Evolutionary conservation across 1,140 invertebrate species (phyloP).

Genomic region (Anastatus disparis): DNA sequence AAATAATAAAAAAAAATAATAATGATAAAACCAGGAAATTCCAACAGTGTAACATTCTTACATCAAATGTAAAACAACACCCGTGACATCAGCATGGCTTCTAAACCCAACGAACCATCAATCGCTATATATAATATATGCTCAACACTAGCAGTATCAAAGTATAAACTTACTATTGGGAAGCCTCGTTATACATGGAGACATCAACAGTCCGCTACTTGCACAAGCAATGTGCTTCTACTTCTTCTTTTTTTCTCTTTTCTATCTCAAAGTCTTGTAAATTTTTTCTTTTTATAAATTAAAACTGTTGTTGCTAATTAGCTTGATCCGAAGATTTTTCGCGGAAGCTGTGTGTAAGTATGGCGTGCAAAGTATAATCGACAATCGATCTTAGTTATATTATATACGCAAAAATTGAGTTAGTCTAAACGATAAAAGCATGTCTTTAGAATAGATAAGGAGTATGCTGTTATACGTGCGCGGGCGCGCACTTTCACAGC

Average conservation of each 20-base stretch:
- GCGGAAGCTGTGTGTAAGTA: background rate
- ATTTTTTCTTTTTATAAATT: too few relatives aligned
- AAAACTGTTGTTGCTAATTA: background rate
- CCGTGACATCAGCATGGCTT: background rate
- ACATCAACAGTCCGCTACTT: conserved; percentile 49
- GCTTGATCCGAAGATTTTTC: background rate
- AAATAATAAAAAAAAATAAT: background rate
- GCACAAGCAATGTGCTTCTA: conserved; percentile 32
- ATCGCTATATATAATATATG: too few relatives aligned
- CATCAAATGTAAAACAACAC: background rate
- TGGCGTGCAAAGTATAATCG: background rate
- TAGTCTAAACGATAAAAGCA: background rate
- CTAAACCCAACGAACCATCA: too few relatives aligned
- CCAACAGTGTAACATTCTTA: background rate
- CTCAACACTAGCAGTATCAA: background rate
- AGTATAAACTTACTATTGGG: too few relatives aligned
- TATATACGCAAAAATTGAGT: background rate
- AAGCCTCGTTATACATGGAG: conserved; percentile 36
- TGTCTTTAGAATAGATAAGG: background rate
- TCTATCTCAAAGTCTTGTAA: too few relatives aligned
- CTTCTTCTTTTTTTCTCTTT: background rate
- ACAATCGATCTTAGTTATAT: background rate
- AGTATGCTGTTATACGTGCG: too few relatives aligned
- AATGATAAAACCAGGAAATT: background rate
- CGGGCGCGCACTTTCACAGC: background rate